Conservation (phyloP, 2,113 vertebrate species). For the Gulo gulo region DNA sequence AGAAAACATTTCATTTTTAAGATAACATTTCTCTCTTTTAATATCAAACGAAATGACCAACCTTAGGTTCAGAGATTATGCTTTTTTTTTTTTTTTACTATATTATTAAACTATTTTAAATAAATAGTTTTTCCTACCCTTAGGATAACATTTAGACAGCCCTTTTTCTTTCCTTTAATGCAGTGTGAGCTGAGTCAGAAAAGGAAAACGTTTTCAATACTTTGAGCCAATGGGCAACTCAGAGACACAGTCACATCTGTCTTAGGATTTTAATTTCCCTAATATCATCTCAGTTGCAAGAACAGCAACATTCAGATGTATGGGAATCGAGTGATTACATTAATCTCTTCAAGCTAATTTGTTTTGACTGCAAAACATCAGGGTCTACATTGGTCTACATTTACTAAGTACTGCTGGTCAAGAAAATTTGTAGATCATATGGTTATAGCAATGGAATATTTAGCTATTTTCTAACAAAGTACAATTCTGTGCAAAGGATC, state of each 20-base stretch:
- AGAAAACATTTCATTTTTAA: conserved; percentile 23
- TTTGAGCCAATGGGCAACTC: background rate
- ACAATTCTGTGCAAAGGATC: background rate
- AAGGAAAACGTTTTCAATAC: background rate
- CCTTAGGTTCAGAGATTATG: background rate
- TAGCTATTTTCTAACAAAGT: background rate
- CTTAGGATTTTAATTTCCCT: background rate
- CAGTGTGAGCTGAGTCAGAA: background rate
- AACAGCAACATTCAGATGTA: background rate
- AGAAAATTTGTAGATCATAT: background rate
- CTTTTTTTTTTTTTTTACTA: background rate
- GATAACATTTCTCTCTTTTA: background rate
- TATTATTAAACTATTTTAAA: background rate
- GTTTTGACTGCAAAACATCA: background rate
- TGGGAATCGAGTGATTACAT: background rate
- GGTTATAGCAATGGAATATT: background rate
- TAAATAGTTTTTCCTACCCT: background rate
- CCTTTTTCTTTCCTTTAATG: background rate
- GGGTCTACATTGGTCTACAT: background rate
- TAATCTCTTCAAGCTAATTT: background rate
- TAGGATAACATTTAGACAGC: background rate
- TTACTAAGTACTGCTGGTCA: background rate
- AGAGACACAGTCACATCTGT: background rate
- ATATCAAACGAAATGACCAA: background rate
- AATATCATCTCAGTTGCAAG: background rate